A percentile compares a stretch with the other conserved stretches of the same genome.
Conservation (phyloP, 2,797 vertebrate species). For the Distichodus sexfasciatus region DNA sequence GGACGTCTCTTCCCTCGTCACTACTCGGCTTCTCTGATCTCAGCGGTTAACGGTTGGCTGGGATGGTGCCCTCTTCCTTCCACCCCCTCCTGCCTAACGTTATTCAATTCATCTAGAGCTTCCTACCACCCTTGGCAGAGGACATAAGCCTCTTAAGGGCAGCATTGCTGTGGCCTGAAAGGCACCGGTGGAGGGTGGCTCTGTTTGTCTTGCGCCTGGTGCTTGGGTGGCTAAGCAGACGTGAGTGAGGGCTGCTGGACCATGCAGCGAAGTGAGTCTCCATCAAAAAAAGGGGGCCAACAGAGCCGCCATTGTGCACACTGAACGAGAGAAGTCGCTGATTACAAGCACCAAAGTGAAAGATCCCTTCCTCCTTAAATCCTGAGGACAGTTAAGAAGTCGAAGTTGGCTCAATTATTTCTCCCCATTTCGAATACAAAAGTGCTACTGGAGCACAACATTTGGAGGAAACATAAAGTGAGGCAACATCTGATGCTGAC, state of each 20-base stretch:
- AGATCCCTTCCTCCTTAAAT: conserved; percentile 60
- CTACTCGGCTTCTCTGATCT: conserved; percentile 47
- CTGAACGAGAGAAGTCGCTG: conserved; percentile 63
- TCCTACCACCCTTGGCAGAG: conserved; percentile 52
- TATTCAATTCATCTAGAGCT: conserved; percentile 50
- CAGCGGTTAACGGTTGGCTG: conserved; percentile 52
- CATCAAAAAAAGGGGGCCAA: conserved; percentile 54
- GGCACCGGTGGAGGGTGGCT: conserved; percentile 34
- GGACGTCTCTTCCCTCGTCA: not conserved
- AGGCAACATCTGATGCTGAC: too few species aligned
- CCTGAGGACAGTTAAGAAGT: conserved; percentile 52
- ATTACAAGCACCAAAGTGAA: conserved; percentile 67
- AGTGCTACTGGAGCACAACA: conserved; percentile 50
- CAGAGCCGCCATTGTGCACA: conserved; percentile 66
- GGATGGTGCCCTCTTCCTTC: conserved; percentile 64
- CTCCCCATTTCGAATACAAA: conserved; percentile 63
- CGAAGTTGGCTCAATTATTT: conserved; percentile 53
- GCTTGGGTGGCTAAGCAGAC: conserved; percentile 62
- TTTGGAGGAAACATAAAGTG: conserved; percentile 18
- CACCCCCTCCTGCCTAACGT: conserved; percentile 55
- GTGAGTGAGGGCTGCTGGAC: conserved; percentile 49
- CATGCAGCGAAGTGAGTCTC: conserved; percentile 42
- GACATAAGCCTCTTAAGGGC: conserved; percentile 67
- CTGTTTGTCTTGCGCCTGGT: conserved; percentile 45
- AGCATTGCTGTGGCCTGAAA: conserved; percentile 28